Base-by-base conservation (phyloP, 2,888 invertebrate genomes). In the Lasioglossum marginatum region DNA sequence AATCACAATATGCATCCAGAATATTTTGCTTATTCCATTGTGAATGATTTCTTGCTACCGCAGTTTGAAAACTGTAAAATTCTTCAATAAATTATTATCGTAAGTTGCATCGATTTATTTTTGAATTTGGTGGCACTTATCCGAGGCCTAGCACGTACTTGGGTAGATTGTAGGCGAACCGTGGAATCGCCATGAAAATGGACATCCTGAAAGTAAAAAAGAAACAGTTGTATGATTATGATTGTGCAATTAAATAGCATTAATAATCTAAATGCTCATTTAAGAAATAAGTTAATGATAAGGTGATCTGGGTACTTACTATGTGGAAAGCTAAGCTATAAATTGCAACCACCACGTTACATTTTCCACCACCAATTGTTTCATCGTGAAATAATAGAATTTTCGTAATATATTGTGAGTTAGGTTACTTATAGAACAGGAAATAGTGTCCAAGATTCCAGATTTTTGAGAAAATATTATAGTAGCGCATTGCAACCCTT, bases 131-230 rank as follows among this genome's bases (percentile, higher is more conserved):
- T 68, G 63, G 52, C 52, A 45, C 75, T 96, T 96, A 98, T 94
- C 98, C 97, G 92, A 98, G 96, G 87, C 98, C 97, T 96, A 98
- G 96, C 91, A 98, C 97, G 95, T 98, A 98, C 96, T 98, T 98
- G 93, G 98, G 98, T 96, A 98, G 96, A 95, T 97, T 97, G 95
- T 97, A 97, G 83, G 97, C 97, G 94, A 97, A 97, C 95, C 98
- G 97, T 91, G 98, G 98, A 95, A 98, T 97, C 92, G 98, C 98
- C 97, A 98, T 97, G 93, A 98, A 96, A 95, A 98, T 97, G 86
- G 98, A 98, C 96, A 98, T 97, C 95, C 98, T 98, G 96, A 87
- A 96, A 97, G 95, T 10, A 40, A 75, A 77, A 72, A 34, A 77
- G 6, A 68, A 85, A 74, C 14, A 83, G 73, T 71, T 83, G 81